Evolutionary conservation across 2,888 invertebrate genomes (phyloP), one percentile per base, ranked within the genome.

Genomic region (Macrosiphum euphorbiae): DNA sequence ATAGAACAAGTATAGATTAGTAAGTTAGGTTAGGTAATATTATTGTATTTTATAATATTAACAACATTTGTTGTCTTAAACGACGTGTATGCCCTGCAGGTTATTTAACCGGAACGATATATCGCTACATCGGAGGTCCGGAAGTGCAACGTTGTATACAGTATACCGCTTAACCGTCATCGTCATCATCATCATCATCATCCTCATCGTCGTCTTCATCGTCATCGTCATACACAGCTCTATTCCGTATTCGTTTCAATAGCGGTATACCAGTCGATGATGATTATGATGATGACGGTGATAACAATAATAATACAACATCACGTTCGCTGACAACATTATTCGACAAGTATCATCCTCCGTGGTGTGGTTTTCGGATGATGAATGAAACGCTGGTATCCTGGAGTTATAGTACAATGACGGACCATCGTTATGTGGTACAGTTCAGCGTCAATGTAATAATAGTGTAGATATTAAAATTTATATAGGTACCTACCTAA

Each of bases 81-180:
- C 78, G 78, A 35, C 20, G 78, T 8, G 35, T 35, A 35, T 78
- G 24, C 78, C 78, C 78, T 35, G 35, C 78, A 78, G 78, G 35
- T 78, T 78, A 78, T 78, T 78, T 78, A 78, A 78, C 78, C 78
- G 78, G 35, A 78, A 78, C 78, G 78, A 78, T 35, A 78, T 35
- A 78, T 78, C 78, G 78, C 78, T 78, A 78, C 78, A 78, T 78
- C 20, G 78, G 78, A 78, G 78, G 78, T 78, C 78, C 78, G 78
- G 78, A 78, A 78, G 35, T 78, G 78, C 20, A 35, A 78, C 78
- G 78, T 78, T 78, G 78, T 78, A 35, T 78, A 78, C 35, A 35
- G 8, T 78, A 58, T 58, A 41, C 78, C 78, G 78, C 78, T 78
- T 78, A 78, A 78, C 78, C 78, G 35, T 35, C 20, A 78, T 78